Percentiles rank a stretch among this genome's conserved stretches.
Evolutionary conservation across 2,113 vertebrate genomes (phyloP).

Genomic region (Coptodon rendalli): DNA sequence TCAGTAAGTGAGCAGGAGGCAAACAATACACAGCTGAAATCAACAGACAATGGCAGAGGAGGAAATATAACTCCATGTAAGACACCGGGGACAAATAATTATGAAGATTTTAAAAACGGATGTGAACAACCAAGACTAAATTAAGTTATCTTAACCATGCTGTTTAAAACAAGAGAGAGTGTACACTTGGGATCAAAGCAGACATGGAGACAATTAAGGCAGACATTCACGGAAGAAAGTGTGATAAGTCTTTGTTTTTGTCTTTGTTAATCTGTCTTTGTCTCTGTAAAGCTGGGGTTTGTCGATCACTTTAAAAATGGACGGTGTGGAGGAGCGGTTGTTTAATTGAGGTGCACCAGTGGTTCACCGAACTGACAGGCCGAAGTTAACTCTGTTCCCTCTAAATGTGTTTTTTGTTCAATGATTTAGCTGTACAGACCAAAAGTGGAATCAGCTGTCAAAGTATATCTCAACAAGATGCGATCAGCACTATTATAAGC

Average conservation of each 20-base stretch:
- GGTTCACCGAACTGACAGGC: not conserved
- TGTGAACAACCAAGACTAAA: not conserved
- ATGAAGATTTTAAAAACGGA: not conserved
- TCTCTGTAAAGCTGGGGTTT: not conserved
- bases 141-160: not conserved
- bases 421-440: not conserved
- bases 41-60: not conserved
- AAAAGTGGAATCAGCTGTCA: not conserved
- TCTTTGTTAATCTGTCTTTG: not conserved
- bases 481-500: not conserved
- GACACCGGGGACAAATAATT: not conserved
- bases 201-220: not conserved
- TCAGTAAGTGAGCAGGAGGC: not conserved
- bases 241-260: not conserved
- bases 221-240: not conserved
- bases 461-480: not conserved
- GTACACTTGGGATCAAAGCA: not conserved
- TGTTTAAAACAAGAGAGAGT: not conserved
- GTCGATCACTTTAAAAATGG: not conserved
- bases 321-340: rapidly evolving
- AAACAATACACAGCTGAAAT: not conserved
- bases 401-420: not conserved
- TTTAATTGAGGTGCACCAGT: not conserved
- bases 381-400: not conserved
- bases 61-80: not conserved